Percentiles rank a stretch among this genome's conserved stretches.
These are phyloP conservation scores for Drosophila tanythrix DNA, from an alignment of 2,888 invertebrate species.

Conservation along the genomic window DNA sequence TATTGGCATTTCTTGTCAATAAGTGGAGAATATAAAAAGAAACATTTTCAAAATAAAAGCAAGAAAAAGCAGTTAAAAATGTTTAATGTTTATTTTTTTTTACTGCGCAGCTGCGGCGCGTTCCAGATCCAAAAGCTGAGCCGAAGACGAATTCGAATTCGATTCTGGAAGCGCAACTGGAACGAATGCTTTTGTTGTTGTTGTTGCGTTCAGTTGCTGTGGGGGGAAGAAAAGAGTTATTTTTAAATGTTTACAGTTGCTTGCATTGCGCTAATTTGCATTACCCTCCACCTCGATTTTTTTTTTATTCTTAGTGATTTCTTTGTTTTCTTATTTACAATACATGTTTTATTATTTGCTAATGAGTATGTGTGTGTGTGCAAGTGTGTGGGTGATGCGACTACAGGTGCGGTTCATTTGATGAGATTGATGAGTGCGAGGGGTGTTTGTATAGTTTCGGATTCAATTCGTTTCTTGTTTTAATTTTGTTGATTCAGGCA, in stretches of 20 bases:
- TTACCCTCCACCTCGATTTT: constrained; percentile 58
- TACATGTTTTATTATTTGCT: constrained; percentile 58
- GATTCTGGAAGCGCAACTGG: constrained; percentile 1
- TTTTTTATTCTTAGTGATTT: constrained; percentile 42
- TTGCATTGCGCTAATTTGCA: constrained; percentile 7
- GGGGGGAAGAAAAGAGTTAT: constrained; percentile 19
- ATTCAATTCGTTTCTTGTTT: constrained; percentile 21
- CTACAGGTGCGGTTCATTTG: constrained; percentile 30
- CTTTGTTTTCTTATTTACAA: constrained; percentile 64
- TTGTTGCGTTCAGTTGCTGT: constrained; percentile 41
- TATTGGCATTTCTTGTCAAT: constrained; percentile 64
- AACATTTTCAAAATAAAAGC: constrained; percentile 44
- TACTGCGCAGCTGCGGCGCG: constrained; percentile 62
- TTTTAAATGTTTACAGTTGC: constrained; percentile 17
- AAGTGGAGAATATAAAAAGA: constrained; percentile 37
- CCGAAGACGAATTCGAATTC: constrained; percentile 38
- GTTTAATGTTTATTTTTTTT: constrained; percentile 4
- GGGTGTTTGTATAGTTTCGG: constrained; percentile 4
- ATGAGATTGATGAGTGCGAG: constrained; percentile 11
- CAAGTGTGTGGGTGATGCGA: constrained; percentile 17
- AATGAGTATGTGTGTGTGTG: constrained; percentile 31
- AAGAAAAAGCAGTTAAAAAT: constrained; percentile 25
- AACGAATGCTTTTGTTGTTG: constrained; percentile 3
- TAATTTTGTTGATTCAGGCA: constrained; percentile 18
- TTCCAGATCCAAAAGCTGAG: constrained; percentile 60